Evolutionary conservation across 1,140 invertebrate genomes (phyloP), one percentile per base, ranked within the genome.

Genomic region (Scaptomyza montana): DNA sequence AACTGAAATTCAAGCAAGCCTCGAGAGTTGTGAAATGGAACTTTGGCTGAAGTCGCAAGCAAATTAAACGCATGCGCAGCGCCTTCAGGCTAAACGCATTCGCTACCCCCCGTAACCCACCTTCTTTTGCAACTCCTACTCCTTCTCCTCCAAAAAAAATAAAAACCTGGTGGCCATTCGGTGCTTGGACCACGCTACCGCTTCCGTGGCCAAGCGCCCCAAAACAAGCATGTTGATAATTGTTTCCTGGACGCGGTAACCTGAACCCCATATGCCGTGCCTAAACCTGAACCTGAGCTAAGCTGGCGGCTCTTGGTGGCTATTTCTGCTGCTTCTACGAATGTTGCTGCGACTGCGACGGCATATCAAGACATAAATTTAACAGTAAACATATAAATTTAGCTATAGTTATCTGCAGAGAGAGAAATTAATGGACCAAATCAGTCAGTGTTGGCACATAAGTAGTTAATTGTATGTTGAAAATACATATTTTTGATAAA

Each of bases 311-410:
- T 69, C 12, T 28, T 16, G 19, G 63, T 49, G 75, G 74, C 80
- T 64, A 36, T 39, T 21, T 46, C 19, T 47, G 46, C 19, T 25
- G 21, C 21, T 25, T 2, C 21, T 16, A 56, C 55, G 49, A 12
- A 33, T 61, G 49, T 53, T 65, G 55, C 82, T 87, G 75, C 72
- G 72, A 73, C 77, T 87, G 75, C 68, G 72, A 77, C 77, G 78
- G 81, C 78, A 74, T 87, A 78, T 87, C 50, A 65, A 76, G 61
- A 82, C 81, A 86, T 86, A 86, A 86, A 86, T 86, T 71, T 78
- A 87, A 87, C 63, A 78, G 78, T 82, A 87, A 86, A 86, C 81
- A 86, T 87, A 86, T 86, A 86, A 86, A 86, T 86, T 86, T 87
- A 87, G 71, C 66, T 78, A 76, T 87, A 64, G 54, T 68, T 87